Conservation (phyloP, 1,140 invertebrate genomes). For the Aphelenchoides fujianensis region DNA sequence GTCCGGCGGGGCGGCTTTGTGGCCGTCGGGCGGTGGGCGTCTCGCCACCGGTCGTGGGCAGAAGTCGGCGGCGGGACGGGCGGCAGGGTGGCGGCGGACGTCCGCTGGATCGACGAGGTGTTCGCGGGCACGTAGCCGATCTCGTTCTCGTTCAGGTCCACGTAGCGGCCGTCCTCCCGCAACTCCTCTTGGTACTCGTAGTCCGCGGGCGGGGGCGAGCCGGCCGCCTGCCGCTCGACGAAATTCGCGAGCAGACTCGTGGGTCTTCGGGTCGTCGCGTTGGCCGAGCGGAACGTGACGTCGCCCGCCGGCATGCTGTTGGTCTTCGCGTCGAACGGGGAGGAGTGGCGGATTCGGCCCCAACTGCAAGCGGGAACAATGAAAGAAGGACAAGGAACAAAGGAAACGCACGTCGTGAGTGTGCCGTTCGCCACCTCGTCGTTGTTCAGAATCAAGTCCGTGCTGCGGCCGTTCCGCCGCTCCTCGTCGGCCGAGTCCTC, state of each 20-base stretch:
- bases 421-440: conserved; percentile 11
- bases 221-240: conserved; percentile 46
- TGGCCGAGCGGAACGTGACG: conserved; percentile 14
- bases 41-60: conserved; percentile 7
- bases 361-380: no score
- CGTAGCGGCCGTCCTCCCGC: conserved; percentile 51
- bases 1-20: conserved; percentile 19
- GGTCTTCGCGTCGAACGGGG: conserved; percentile 30
- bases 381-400: no score
- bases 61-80: conserved; percentile 23
- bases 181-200: conserved; percentile 51
- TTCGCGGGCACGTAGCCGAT: conserved; percentile 50
- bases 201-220: conserved; percentile 22
- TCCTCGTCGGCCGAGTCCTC: conserved; percentile 28
- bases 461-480: background rate
- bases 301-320: conserved; percentile 30
- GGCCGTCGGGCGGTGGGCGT: background rate
- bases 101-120: conserved; percentile 50
- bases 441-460: conserved; percentile 32
- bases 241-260: conserved; percentile 58
- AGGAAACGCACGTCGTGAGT: no score
- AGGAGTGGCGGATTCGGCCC: conserved; percentile 28
- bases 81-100: conserved; percentile 26
- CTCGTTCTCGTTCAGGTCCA: conserved; percentile 61
- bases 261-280: conserved; percentile 29